phyloP scores from a whole-genome alignment of 2,113 vertebrate species.

The Nymphicus hollandicus region DNA sequence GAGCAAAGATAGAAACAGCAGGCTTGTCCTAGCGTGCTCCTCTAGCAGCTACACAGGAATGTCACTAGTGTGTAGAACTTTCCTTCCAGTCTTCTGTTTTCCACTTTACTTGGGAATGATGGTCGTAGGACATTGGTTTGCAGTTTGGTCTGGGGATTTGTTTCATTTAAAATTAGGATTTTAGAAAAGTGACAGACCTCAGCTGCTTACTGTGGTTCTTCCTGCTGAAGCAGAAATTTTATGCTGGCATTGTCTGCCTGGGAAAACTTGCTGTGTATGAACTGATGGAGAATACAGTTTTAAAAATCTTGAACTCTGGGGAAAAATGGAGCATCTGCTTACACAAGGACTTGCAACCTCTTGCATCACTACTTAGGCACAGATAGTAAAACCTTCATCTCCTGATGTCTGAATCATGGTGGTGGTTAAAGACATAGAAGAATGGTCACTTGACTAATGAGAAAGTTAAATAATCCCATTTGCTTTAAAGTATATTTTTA shows the following conservation, averaged over 20 bases:
- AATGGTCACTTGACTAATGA: background rate
- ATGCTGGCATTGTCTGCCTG: background rate
- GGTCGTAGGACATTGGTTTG: background rate
- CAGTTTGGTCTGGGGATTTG: background rate
- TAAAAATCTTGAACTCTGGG: background rate
- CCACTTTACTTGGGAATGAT: background rate
- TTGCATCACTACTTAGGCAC: background rate
- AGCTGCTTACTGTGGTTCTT: background rate
- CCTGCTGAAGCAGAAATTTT: background rate
- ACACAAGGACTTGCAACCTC: background rate
- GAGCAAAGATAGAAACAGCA: background rate
- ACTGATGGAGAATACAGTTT: background rate
- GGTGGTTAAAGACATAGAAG: background rate
- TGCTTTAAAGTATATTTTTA: background rate
- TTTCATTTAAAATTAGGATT: background rate
- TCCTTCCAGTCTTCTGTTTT: background rate
- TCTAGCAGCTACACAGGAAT: background rate
- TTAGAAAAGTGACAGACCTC: background rate
- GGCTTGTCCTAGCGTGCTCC: constrained; percentile 2
- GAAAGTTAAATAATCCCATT: background rate
- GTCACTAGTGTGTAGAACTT: background rate
- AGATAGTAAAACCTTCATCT: background rate
- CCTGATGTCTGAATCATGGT: background rate
- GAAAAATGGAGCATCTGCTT: background rate
- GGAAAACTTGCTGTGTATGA: background rate